A percentile compares a stretch with the other conserved stretches of the same genome.
These are phyloP conservation scores for Polymixis flavicincta DNA, from an alignment of 2,888 invertebrate species.

Conservation along the genomic window DNA sequence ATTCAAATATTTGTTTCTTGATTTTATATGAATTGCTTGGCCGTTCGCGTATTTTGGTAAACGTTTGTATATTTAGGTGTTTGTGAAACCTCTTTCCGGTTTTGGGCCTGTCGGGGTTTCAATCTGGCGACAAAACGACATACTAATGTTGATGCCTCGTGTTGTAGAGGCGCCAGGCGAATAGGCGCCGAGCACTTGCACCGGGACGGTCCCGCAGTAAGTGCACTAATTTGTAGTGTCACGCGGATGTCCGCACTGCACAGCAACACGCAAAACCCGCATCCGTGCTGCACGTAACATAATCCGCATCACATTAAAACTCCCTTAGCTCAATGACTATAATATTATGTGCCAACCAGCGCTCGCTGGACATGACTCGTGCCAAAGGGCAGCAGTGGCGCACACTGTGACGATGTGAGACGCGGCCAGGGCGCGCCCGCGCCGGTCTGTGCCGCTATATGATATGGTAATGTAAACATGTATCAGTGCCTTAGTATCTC, in stretches of 20 bases:
- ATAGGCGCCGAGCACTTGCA: neutral
- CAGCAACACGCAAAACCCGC: neutral
- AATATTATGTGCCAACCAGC: slow-evolving; percentile 19
- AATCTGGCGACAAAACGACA: neutral
- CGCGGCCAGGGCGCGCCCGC: neutral
- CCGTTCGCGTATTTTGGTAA: neutral
- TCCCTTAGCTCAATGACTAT: slow-evolving; percentile 5
- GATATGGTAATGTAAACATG: slow-evolving; percentile 13
- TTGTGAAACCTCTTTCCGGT: neutral
- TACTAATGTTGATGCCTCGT: neutral
- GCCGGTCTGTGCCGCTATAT: neutral
- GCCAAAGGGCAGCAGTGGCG: slow-evolving; percentile 16
- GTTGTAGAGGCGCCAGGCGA: neutral
- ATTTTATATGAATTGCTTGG: neutral
- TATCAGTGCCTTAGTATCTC: slow-evolving; percentile 34
- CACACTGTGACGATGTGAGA: neutral
- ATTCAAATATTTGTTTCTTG: neutral
- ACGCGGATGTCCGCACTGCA: neutral
- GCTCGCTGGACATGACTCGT: slow-evolving; percentile 15
- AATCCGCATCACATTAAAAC: neutral
- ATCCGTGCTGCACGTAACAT: neutral
- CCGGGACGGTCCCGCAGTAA: neutral
- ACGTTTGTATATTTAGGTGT: neutral
- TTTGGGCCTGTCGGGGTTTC: neutral
- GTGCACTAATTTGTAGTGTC: neutral